Conservation (phyloP, 1,140 invertebrate species). For the Lordiphosa mommai region DNA sequence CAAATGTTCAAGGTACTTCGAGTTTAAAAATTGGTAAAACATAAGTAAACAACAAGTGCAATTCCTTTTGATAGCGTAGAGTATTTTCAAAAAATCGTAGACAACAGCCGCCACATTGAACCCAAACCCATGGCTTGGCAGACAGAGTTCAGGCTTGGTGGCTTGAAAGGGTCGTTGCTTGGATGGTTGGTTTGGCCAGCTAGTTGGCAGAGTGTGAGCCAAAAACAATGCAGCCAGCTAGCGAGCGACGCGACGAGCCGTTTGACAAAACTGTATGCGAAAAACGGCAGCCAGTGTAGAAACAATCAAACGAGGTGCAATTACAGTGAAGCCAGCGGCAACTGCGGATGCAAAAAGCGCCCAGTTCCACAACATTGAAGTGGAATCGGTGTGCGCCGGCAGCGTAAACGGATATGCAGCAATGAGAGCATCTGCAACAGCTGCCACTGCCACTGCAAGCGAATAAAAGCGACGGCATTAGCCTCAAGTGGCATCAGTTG, state of each 20-base stretch:
- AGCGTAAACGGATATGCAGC: slow-evolving; percentile 61
- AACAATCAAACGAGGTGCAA: slow-evolving; percentile 57
- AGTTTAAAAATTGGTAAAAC: too few relatives aligned
- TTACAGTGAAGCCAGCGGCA: slow-evolving; percentile 41
- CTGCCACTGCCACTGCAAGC: slow-evolving; percentile 46
- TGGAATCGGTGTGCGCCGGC: slow-evolving; percentile 21
- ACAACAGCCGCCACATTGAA: slow-evolving; percentile 20
- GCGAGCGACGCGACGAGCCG: not conserved
- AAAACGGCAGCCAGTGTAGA: slow-evolving; percentile 20
- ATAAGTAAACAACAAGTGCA: too few relatives aligned
- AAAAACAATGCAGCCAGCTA: slow-evolving; percentile 42
- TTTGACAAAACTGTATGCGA: slow-evolving; percentile 46
- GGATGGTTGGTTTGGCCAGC: too few relatives aligned
- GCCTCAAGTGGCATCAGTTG: slow-evolving; percentile 67
- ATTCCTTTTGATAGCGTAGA: too few relatives aligned
- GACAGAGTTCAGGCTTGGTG: slow-evolving; percentile 35
- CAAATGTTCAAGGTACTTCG: too few relatives aligned
- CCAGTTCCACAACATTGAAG: slow-evolving; percentile 39
- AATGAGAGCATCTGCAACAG: slow-evolving; percentile 70
- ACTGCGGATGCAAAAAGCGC: slow-evolving; percentile 59
- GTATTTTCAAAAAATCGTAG: not conserved
- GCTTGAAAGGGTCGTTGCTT: slow-evolving; percentile 41
- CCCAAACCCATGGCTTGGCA: slow-evolving; percentile 9
- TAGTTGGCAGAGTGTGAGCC: slow-evolving; percentile 20
- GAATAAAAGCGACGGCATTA: slow-evolving; percentile 64